Evolutionary conservation across 2,888 invertebrate species (phyloP).

Genomic region (Onchidella celtica): DNA sequence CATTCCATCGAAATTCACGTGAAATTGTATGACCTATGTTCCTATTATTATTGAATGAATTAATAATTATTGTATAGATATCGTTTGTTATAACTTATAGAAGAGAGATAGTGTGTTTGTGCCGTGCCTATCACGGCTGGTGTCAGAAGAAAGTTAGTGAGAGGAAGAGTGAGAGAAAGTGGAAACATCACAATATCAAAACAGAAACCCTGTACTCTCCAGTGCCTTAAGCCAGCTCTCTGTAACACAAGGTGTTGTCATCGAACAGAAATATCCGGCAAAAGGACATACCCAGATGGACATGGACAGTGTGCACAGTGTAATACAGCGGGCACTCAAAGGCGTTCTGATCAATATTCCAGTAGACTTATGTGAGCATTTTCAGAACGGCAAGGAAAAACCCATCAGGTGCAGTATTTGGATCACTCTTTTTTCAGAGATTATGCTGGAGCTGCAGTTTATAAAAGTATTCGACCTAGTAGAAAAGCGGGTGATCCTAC

Average conservation of each 20-base stretch:
- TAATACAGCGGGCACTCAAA: background rate
- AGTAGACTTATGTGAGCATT: background rate
- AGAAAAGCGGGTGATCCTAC: background rate
- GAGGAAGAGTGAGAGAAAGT: no score
- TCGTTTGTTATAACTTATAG: no score
- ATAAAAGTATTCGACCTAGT: background rate
- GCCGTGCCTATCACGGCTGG: no score
- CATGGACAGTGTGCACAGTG: background rate
- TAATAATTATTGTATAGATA: no score
- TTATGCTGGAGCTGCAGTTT: background rate
- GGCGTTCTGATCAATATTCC: background rate
- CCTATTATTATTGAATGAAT: background rate
- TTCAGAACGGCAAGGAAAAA: background rate
- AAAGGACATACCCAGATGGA: background rate
- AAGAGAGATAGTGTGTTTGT: no score
- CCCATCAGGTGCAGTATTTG: background rate
- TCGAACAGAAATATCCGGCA: background rate
- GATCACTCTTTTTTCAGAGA: background rate
- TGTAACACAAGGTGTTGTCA: background rate
- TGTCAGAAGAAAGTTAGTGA: no score
- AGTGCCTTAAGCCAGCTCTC: background rate
- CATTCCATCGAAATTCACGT: background rate
- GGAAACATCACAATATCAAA: no score
- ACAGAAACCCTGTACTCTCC: background rate
- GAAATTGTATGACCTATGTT: background rate